Evolutionary conservation across 2,797 vertebrate species (phyloP).

Genomic region (Tenualosa thibaudeaui): DNA sequence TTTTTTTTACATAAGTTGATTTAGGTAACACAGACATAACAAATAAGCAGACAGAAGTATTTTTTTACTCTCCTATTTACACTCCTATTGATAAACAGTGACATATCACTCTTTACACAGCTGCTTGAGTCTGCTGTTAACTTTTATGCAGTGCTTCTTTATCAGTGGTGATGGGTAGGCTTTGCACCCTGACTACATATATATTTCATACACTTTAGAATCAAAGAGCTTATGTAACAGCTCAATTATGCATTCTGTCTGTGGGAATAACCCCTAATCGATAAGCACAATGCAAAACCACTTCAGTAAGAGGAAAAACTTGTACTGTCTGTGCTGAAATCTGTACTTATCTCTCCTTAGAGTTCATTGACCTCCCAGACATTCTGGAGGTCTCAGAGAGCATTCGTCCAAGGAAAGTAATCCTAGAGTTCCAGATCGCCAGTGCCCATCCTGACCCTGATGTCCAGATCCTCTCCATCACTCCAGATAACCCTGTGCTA

Average conservation of each 20-base stretch:
- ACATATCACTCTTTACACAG: background rate
- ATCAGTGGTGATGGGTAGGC: background rate
- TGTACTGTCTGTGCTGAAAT: background rate
- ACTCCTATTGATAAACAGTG: background rate
- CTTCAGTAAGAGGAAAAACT: background rate
- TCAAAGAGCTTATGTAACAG: background rate
- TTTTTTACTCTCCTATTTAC: background rate
- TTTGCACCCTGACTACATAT: background rate
- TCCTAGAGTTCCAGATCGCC: conserved; percentile 36
- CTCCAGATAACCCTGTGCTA: conserved; percentile 14
- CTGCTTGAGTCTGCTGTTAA: background rate
- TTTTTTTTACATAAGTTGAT: background rate
- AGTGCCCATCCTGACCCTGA: background rate
- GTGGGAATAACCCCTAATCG: background rate
- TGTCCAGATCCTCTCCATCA: conserved; percentile 37
- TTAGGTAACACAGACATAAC: background rate
- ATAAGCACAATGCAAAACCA: background rate
- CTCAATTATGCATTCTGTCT: background rate
- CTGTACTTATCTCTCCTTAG: conserved; percentile 17
- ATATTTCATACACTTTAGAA: background rate
- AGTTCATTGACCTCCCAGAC: conserved; percentile 33
- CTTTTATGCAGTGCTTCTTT: background rate
- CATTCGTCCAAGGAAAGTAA: conserved; percentile 28
- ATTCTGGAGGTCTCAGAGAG: conserved; percentile 8
- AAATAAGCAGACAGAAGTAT: background rate